Percentiles rank a stretch among this genome's conserved stretches.
Evolutionary conservation across 2,113 vertebrate genomes (phyloP).

Genomic region (Lepus timidus): DNA sequence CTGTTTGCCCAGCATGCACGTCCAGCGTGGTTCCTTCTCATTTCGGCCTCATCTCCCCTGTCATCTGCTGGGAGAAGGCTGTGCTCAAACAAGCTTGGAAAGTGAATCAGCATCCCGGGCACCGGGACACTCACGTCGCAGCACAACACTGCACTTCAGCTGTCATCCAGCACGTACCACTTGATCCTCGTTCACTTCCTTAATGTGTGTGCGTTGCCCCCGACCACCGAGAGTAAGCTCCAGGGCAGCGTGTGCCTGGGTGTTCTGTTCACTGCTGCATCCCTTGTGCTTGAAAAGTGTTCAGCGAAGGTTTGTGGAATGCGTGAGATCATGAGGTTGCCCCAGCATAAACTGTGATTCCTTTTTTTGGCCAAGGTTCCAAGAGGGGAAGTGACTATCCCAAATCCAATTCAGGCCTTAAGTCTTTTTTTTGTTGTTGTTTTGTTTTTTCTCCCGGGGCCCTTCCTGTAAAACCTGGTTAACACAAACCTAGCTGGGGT

Average conservation of each 20-base stretch:
- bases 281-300: not conserved
- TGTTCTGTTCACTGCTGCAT: not conserved
- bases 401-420: conserved; percentile 56
- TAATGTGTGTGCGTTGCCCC: not conserved
- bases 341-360: conserved; percentile 18
- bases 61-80: not conserved
- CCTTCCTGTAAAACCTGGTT: conserved; percentile 72
- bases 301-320: not conserved
- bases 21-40: conserved; percentile 22
- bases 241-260: not conserved
- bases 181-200: conserved; percentile 1
- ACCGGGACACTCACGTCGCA: not conserved
- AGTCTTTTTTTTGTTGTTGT: conserved; percentile 46
- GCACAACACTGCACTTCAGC: not conserved
- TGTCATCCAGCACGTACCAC: not conserved
- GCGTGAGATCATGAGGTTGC: conserved; percentile 1
- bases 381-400: conserved; percentile 63
- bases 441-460: conserved; percentile 42
- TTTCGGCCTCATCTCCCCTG: not conserved
- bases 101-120: not conserved
- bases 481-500: conserved; percentile 65
- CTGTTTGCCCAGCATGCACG: not conserved
- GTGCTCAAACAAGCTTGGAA: not conserved
- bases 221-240: not conserved
- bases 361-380: not conserved